phyloP scores from a whole-genome alignment of 2,888 invertebrate species.

The Lamellibrachia columna region DNA sequence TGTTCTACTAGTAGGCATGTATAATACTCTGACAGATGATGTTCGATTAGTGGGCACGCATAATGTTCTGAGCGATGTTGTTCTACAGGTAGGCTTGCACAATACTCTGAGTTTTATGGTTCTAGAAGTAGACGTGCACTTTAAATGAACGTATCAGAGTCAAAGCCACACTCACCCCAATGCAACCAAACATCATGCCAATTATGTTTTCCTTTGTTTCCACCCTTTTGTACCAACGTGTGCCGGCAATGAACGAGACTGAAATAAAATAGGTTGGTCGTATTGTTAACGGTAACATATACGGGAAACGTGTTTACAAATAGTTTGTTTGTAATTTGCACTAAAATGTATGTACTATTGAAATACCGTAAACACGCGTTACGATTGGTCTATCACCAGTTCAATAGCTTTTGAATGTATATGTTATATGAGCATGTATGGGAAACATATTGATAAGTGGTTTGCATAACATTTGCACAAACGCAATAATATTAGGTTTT shows the following conservation, averaged over 20 bases:
- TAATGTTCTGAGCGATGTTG: too few species aligned
- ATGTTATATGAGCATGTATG: too few species aligned
- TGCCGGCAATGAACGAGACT: conserved; percentile 88
- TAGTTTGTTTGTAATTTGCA: background rate
- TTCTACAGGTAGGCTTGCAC: background rate
- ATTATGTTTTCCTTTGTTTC: conserved; percentile 86
- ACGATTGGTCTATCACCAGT: too few species aligned
- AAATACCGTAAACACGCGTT: too few species aligned
- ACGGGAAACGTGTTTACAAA: background rate
- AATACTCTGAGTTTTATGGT: background rate
- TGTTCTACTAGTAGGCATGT: too few species aligned
- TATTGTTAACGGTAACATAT: background rate
- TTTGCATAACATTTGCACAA: too few species aligned
- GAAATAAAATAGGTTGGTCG: conserved; percentile 36
- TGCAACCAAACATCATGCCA: conserved; percentile 60
- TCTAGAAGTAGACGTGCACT: too few species aligned
- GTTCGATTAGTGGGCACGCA: too few species aligned
- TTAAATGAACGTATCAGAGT: background rate
- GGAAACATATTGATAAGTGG: too few species aligned
- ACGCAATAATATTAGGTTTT: too few species aligned
- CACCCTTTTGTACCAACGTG: conserved; percentile 78
- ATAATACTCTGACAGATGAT: too few species aligned
- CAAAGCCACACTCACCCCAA: background rate
- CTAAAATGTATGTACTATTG: background rate
- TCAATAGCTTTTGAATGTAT: too few species aligned